Evolutionary conservation across 2,113 vertebrate species (phyloP).

Genomic region (Dunckerocampus dactyliophorus): DNA sequence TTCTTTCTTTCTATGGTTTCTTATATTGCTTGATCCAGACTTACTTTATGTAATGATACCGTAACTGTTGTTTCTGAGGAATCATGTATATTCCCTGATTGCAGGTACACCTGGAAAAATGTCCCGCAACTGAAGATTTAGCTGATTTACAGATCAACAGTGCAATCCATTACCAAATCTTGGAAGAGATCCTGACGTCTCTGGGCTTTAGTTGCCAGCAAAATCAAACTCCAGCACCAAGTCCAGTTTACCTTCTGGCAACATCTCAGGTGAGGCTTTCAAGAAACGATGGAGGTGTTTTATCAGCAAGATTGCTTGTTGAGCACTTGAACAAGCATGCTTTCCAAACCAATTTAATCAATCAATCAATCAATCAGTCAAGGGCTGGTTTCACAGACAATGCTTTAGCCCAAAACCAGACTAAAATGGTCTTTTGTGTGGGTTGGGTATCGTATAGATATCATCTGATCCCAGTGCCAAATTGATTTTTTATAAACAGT

Average conservation of each 20-base stretch:
- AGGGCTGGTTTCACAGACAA: no score
- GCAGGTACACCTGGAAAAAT: constrained; percentile 81
- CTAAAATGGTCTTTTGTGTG: no score
- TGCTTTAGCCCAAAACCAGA: no score
- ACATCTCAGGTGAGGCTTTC: constrained; percentile 71
- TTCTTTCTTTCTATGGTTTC: no score
- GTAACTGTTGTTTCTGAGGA: no score
- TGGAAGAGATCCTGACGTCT: constrained; percentile 77
- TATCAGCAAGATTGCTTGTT: no score
- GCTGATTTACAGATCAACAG: constrained; percentile 82
- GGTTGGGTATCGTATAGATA: no score
- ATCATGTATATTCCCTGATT: neutral
- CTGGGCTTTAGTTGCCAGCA: constrained; percentile 81
- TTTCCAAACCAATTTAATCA: neutral
- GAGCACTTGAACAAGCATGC: neutral
- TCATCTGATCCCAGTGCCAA: no score
- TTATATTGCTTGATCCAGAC: no score
- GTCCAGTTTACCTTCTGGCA: constrained; percentile 77
- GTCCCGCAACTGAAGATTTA: constrained; percentile 70
- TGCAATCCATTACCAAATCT: constrained; percentile 72
- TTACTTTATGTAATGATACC: no score
- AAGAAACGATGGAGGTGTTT: neutral
- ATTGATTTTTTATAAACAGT: no score
- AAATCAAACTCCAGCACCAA: constrained; percentile 58
- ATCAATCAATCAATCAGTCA: no score